Evolutionary conservation across 1,140 invertebrate genomes (phyloP), one percentile per base, ranked within the genome.

Genomic region (Drosophila littoralis): DNA sequence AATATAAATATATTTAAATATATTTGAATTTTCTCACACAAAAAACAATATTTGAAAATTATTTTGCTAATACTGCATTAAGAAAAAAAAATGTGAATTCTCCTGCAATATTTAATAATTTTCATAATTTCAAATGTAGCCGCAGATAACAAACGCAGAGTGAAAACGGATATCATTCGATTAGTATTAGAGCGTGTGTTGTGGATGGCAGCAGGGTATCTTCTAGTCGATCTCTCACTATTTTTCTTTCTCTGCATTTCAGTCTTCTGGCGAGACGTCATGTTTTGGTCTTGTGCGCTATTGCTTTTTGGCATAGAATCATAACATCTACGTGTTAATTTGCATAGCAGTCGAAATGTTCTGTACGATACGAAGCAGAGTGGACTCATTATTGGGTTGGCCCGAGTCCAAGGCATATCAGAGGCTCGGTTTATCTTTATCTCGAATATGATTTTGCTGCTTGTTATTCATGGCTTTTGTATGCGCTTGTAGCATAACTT

Each of bases 391-490:
- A 81, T 60, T 58, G 36, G 52, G 3, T 22, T 15, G 54, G 79
- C 46, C 17, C 40, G 42, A 52, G 58, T 59, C 9, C 17, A 33
- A 58, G 32, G 17, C 15, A 51, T 6, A 17, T 51, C 35, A 10
- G 10, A 32, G 50, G 13, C 33, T 58, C 36, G 17, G 36, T 33
- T 66, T 38, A 36, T 36, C 61, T 52, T 40, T 7, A 42, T 9
- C 1, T 55, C 10, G 28, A 61, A 70, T 36, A 43, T 81, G 75
- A 45, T 54, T 33, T 22, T 72, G 54, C 60, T 71, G 60, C 64
- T 88, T 88, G 66, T 69, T 89, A 88, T 89, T 77, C 84, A 83
- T 75, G 72, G 73, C 79, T 80, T 88, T 88, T 79, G 68, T 78
- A 63, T 81, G 77, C 68, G 60, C 74, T 77, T 85, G 74, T 66